Evolutionary conservation across 2,113 vertebrate species (phyloP), one percentile per base, ranked within the genome.

Genomic region (Sminthopsis crassicaudata): DNA sequence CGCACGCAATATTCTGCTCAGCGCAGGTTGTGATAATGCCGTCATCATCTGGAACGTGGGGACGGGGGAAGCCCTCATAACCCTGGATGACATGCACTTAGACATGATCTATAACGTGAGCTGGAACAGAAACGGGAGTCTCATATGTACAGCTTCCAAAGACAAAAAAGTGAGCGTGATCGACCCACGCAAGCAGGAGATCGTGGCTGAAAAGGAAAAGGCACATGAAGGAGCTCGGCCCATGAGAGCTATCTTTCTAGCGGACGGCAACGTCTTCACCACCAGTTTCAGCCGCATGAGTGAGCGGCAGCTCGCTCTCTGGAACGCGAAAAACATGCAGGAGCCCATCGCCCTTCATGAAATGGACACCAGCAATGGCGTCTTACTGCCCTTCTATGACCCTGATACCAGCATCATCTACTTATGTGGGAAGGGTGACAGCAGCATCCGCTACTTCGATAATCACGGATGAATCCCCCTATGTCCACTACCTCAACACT

Each of bases 391-490:
- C 0, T 99, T 99, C 98, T 99, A 99, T 0, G 99, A 99, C 94
- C 99, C 99, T 0, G 99, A 99, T 97, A 99, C 99, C 97, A 99
- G 98, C 67, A 98, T 99, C 54, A 99, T 99, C 96, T 99, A 99
- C 98, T 97, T 99, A 94, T 99, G 99, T 96, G 99, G 99, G 91
- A 99, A 99, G 99, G 99, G 99, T 0, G 99, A 99, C 99, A 99
- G 99, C 98, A 99, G 99, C 98, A 99, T 99, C 97, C 99, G 99
- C 96, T 99, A 99, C 98, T 99, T 99, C 90, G 99, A 99, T n/a
- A 98, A 99, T 99, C 98, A 99, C 99, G 0, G 99, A 99, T 0
- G 99, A 99, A 94, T 98, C 99, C 46, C 99, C 99, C 0, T 99
- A 99, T 0, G 99, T 99, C 96, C 99, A 99, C 99, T 99, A 99